Evolutionary conservation across 2,888 invertebrate species (phyloP).

Genomic region (Drosophila pegasa): DNA sequence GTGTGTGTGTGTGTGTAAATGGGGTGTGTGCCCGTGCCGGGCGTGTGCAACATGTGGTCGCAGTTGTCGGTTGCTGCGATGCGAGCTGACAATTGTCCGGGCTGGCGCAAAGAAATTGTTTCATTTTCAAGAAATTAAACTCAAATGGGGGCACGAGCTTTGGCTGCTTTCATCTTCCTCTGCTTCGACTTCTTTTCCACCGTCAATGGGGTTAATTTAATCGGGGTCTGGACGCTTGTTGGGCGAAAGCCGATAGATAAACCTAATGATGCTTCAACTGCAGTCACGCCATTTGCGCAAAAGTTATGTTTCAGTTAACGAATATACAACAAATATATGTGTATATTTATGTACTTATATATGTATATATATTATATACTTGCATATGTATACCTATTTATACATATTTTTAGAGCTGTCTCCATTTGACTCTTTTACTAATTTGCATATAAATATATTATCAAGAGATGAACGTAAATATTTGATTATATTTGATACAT

Average conservation of each 20-base stretch:
- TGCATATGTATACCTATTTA: background rate
- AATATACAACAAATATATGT: background rate
- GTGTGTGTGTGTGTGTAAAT: conserved; percentile 15
- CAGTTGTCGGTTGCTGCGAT: conserved; percentile 34
- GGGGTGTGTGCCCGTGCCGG: conserved; percentile 43
- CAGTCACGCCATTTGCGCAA: conserved; percentile 7
- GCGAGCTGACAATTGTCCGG: conserved; percentile 33
- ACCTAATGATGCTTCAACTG: conserved; percentile 6
- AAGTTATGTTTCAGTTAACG: background rate
- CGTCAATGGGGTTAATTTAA: conserved; percentile 50
- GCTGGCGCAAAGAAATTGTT: conserved; percentile 39
- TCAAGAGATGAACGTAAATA: background rate
- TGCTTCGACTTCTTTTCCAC: background rate
- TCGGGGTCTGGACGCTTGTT: conserved; percentile 10
- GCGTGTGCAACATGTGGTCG: conserved; percentile 66
- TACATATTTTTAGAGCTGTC: background rate
- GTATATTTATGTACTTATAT: background rate
- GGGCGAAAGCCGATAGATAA: conserved; percentile 12
- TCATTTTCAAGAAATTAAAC: conserved; percentile 31
- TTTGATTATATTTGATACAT: background rate
- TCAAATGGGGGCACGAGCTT: conserved; percentile 36
- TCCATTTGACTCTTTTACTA: background rate
- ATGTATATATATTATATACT: background rate
- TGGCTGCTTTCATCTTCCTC: background rate
- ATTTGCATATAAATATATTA: background rate